Percentiles rank a stretch among this genome's conserved stretches.
Conservation (phyloP, 2,888 invertebrate genomes). For the Drymonia ruficornis region DNA sequence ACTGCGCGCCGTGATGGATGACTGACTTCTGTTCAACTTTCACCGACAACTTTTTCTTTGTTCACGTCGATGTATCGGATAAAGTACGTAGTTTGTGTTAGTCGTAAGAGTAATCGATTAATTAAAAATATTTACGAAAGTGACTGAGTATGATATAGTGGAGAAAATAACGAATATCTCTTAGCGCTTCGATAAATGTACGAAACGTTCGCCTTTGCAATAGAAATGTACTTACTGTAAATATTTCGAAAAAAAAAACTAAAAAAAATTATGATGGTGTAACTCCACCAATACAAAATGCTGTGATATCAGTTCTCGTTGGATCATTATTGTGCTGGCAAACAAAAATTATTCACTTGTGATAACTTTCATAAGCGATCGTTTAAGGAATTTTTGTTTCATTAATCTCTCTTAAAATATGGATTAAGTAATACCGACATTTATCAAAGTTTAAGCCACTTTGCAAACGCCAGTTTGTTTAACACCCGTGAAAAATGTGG, state of each 20-base stretch:
- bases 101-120: slow-evolving; percentile 46
- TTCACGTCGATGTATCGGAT: slow-evolving; percentile 22
- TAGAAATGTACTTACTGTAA: slow-evolving; percentile 49
- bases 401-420: slow-evolving; percentile 17
- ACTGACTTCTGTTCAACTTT: slow-evolving; percentile 69
- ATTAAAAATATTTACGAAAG: slow-evolving; percentile 61
- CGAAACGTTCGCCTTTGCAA: slow-evolving; percentile 47
- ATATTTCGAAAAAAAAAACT: slow-evolving; percentile 51
- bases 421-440: slow-evolving; percentile 29
- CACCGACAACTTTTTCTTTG: slow-evolving; percentile 52
- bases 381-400: slow-evolving; percentile 3
- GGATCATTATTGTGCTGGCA: slow-evolving; percentile 51
- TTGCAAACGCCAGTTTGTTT: slow-evolving; percentile 21
- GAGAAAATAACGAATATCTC: slow-evolving; percentile 34
- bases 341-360: slow-evolving; percentile 33
- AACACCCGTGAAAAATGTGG: slow-evolving; percentile 27
- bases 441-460: slow-evolving; percentile 20
- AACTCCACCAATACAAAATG: slow-evolving; percentile 71
- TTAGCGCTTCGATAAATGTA: slow-evolving; percentile 41
- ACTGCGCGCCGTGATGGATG: slow-evolving; percentile 74
- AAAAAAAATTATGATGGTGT: slow-evolving; percentile 61
- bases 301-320: slow-evolving; percentile 82
- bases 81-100: slow-evolving; percentile 62
- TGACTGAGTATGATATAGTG: slow-evolving; percentile 69
- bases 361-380: slow-evolving; percentile 24